phyloP scores from a whole-genome alignment of 1,140 invertebrate genomes.

The Coelopa frigida region DNA sequence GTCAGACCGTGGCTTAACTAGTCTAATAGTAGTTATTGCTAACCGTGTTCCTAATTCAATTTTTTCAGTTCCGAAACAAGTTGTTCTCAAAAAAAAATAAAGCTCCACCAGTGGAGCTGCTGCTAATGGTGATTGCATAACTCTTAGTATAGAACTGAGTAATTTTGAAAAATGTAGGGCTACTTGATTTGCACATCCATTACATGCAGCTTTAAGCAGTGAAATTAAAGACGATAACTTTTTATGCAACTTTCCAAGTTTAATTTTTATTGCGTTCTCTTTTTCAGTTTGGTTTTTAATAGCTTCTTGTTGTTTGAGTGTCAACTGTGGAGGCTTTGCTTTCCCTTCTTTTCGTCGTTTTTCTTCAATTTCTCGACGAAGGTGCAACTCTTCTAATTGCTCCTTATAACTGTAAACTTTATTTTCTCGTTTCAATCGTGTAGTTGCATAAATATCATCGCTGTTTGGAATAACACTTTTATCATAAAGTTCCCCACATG shows the following conservation, averaged over 20 bases:
- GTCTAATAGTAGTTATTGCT: constrained; percentile 59
- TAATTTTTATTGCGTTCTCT: constrained; percentile 67
- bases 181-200: constrained; percentile 56
- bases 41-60: constrained; percentile 51
- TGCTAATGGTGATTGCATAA: constrained; percentile 62
- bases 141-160: constrained; percentile 54
- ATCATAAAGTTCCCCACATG: constrained; percentile 86
- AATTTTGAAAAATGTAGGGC: constrained; percentile 57
- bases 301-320: constrained; percentile 88
- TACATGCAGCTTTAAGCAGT: constrained; percentile 55
- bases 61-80: constrained; percentile 48
- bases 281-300: constrained; percentile 81
- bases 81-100: constrained; percentile 51
- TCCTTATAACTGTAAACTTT: constrained; percentile 97
- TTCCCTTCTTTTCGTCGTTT: constrained; percentile 79
- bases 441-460: constrained; percentile 61
- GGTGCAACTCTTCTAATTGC: constrained; percentile 87
- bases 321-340: constrained; percentile 62
- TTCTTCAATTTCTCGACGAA: constrained; percentile 86
- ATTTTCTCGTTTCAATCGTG: constrained; percentile 80
- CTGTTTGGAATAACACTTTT: constrained; percentile 75
- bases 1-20: constrained; percentile 70
- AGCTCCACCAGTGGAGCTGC: constrained; percentile 57
- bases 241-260: constrained; percentile 49
- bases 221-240: constrained; percentile 56